These are phyloP conservation scores for Coilia nasus DNA, from an alignment of 2,797 vertebrate species.

Conservation along the genomic window DNA sequence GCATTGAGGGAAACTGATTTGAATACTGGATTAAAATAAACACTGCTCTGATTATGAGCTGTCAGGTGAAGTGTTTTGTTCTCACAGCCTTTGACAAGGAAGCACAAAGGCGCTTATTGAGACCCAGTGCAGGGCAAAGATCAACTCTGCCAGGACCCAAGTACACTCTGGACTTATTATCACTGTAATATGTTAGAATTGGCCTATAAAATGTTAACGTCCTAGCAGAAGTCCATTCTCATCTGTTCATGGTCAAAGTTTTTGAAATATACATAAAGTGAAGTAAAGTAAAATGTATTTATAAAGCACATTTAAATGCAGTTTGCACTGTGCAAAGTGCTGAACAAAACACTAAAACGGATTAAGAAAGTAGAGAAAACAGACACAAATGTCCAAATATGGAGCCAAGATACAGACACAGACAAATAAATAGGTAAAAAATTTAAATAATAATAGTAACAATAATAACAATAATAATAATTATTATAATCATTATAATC, in stretches of 20 bases:
- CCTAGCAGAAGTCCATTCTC: neutral
- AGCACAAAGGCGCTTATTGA: conserved; percentile 35
- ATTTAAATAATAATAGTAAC: too few relatives aligned
- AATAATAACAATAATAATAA: too few relatives aligned
- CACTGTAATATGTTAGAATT: conserved; percentile 33
- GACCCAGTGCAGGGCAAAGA: neutral
- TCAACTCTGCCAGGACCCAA: neutral
- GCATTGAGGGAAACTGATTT: conserved; percentile 51
- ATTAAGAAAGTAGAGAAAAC: too few relatives aligned
- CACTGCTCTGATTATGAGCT: conserved; percentile 42
- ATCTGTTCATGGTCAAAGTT: conserved; percentile 37
- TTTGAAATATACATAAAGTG: conserved; percentile 14
- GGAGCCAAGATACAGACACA: too few relatives aligned
- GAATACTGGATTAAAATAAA: conserved; percentile 62
- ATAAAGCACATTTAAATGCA: too few relatives aligned
- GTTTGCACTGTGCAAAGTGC: too few relatives aligned
- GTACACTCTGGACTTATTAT: conserved; percentile 23
- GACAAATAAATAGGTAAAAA: too few relatives aligned
- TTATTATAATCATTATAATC: too few relatives aligned
- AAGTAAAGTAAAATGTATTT: too few relatives aligned
- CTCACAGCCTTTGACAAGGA: conserved; percentile 18
- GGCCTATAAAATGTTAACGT: conserved; percentile 30
- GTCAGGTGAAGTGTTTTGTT: neutral
- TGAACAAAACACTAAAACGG: too few relatives aligned
- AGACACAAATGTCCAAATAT: too few relatives aligned